Percentiles rank a stretch among this genome's conserved stretches.
phyloP scores from a whole-genome alignment of 2,797 vertebrate species.

The Podarcis lilfordi region DNA sequence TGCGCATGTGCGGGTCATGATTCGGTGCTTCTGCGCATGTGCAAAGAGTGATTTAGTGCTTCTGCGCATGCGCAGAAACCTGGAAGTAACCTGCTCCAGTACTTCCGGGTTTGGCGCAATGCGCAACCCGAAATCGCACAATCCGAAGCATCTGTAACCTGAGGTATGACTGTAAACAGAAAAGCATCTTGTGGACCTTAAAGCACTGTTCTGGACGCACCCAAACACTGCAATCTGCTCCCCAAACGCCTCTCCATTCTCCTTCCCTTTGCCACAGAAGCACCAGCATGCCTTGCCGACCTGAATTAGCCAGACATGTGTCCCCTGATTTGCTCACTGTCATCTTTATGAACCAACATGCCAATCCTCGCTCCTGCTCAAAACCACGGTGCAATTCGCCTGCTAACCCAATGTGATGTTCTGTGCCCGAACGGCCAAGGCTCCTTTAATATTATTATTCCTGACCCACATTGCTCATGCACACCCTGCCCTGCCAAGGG shows the following conservation, averaged over 20 bases:
- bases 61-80: too few species aligned
- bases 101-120: too few species aligned
- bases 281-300: neutral
- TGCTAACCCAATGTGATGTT: slow-evolving; percentile 23
- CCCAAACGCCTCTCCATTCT: neutral
- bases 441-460: neutral
- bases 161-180: neutral
- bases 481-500: neutral
- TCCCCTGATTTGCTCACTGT: neutral
- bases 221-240: neutral
- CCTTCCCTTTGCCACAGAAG: neutral
- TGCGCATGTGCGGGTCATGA: too few species aligned
- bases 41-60: too few species aligned
- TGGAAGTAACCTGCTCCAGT: too few species aligned
- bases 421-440: neutral
- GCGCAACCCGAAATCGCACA: too few species aligned
- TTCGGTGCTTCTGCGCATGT: too few species aligned
- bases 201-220: neutral
- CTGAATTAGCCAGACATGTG: neutral
- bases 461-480: neutral
- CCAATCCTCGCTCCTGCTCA: neutral
- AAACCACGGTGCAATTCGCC: neutral
- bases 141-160: too few species aligned
- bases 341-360: slow-evolving; percentile 16
- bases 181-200: neutral